Evolutionary conservation across 2,888 invertebrate genomes (phyloP).

Genomic region (Boloria selene): DNA sequence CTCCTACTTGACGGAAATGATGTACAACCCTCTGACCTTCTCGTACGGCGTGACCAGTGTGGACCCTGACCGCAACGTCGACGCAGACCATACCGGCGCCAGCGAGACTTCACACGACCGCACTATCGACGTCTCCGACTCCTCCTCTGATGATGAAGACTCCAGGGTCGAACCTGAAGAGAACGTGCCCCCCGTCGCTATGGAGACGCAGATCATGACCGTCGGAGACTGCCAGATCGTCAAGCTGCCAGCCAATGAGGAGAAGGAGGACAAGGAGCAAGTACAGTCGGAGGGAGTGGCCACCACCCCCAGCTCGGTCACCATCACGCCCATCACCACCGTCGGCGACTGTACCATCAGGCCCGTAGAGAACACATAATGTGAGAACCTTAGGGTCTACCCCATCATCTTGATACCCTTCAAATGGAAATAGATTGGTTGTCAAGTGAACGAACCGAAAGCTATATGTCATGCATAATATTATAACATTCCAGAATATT

Average conservation of each 20-base stretch:
- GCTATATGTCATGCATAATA: slow-evolving; percentile 6
- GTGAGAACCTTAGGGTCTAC: slow-evolving; percentile 52
- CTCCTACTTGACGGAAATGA: slow-evolving; percentile 79
- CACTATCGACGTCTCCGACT: slow-evolving; percentile 74
- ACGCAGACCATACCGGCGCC: slow-evolving; percentile 55
- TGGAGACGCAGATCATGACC: slow-evolving; percentile 77
- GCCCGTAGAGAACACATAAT: slow-evolving; percentile 73
- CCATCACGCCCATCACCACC: slow-evolving; percentile 74
- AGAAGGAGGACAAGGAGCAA: slow-evolving; percentile 59
- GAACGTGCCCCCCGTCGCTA: slow-evolving; percentile 59
- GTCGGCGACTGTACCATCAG: slow-evolving; percentile 78
- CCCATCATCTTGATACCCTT: slow-evolving; percentile 48
- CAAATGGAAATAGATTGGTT: slow-evolving; percentile 33
- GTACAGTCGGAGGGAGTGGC: slow-evolving; percentile 52
- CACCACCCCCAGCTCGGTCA: slow-evolving; percentile 66
- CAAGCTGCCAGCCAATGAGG: slow-evolving; percentile 67
- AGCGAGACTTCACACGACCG: slow-evolving; percentile 62
- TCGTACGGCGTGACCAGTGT: slow-evolving; percentile 64
- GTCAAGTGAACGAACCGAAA: slow-evolving; percentile 33
- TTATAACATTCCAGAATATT: slow-evolving; percentile 21
- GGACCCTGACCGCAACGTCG: slow-evolving; percentile 63
- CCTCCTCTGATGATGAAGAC: slow-evolving; percentile 70
- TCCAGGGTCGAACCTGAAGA: slow-evolving; percentile 65
- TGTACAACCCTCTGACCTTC: slow-evolving; percentile 73
- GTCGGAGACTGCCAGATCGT: slow-evolving; percentile 80